Base-by-base conservation (phyloP, 2,888 invertebrate genomes). In the Frankliniella intonsa region DNA sequence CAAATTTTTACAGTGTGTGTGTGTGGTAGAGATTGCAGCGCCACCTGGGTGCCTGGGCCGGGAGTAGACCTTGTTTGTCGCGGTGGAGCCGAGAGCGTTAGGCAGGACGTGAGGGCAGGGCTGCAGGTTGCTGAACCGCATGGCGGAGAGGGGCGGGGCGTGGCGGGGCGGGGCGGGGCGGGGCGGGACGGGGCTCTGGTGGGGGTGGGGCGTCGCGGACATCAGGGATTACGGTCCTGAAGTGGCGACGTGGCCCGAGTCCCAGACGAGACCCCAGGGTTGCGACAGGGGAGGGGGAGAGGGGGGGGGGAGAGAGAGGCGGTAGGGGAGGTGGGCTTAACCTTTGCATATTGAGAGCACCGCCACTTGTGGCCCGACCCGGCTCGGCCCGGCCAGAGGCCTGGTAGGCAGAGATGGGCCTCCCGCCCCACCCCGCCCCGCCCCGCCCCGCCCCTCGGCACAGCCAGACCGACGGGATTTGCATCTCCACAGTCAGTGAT, bases 261-360 rank as follows among this genome's bases (percentile, higher is more conserved):
- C 55, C 38, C 55, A 12, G 55, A 19, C 55, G 17, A 14, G 55
- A 19, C 55, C 55, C 14, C 55, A 55, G 55, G 55, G 17, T 12
- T 55, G 55, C 55, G 17, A 55, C 55, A 55, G 55, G 55, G 62
- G 62, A 17, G 62, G 62, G 17, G 14, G 55, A 8, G 55, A 17
- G 17, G 55, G 5, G 3, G 69, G 22, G 17, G n/a, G n/a, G 69
- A 22, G 22, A n/a, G 22, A n/a, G 51, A 51, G 51, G 51, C n/a
- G 65, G 10, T 17, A 69, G 22, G 69, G 69, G 22, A 38, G 22
- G 11, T 12, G 69, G 69, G 69, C 69, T 76, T 76, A 76, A 76
- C 69, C 69, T 76, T 76, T 76, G 69, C 69, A 76, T 76, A 76
- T 76, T 76, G 69, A 76, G 69, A 76, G 69, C 69, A 19, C 55